Evolutionary conservation across 2,888 invertebrate genomes (phyloP), one percentile per base, ranked within the genome.

Genomic region (Callinectes sapidus): DNA sequence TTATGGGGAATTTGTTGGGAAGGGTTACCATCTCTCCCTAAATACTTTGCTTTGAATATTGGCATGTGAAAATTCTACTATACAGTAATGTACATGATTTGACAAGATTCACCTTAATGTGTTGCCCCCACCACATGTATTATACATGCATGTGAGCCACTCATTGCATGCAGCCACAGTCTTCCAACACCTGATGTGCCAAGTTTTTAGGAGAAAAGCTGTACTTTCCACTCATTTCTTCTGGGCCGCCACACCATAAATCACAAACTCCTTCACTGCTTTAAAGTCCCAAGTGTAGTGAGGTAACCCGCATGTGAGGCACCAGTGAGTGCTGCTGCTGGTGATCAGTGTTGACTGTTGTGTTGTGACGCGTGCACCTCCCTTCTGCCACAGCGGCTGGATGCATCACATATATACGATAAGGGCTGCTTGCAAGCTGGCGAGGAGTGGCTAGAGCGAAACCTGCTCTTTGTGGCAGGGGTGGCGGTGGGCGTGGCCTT

Each of bases 381-480:
- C 71, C 81, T 81, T 81, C 35, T 81, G 81, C 81, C 81, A 89
- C 96, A 98, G 98, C 97, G 96, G 96, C 97, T 96, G 96, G 98
- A 98, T 96, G 97, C 97, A 95, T 97, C 97, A 95, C 98, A 98
- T 97, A 97, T 97, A 96, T 97, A 98, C 96, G 98, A 98, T 96
- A 98, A 98, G 95, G 99, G 99, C 95, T 99, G 99, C 96, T 97
- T 99, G 95, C 98, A 98, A 95, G 98, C 98, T 92, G 98, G 98
- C 86, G 98, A 99, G 96, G 98, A 98, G 95, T 99, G 99, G 99
- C 97, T 99, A 95, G 98, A 99, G 96, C 97, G 97, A 95, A 99
- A 99, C 96, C 97, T 99, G 95, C 97, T 99, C 96, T 97, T 98
- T 95, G 98, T 99, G 95, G 98, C 98, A 94, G 98, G 98, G 91